These are phyloP conservation scores for Sclerodermus sp. DNA, from an alignment of 2,888 invertebrate genomes.

Conservation along the genomic window DNA sequence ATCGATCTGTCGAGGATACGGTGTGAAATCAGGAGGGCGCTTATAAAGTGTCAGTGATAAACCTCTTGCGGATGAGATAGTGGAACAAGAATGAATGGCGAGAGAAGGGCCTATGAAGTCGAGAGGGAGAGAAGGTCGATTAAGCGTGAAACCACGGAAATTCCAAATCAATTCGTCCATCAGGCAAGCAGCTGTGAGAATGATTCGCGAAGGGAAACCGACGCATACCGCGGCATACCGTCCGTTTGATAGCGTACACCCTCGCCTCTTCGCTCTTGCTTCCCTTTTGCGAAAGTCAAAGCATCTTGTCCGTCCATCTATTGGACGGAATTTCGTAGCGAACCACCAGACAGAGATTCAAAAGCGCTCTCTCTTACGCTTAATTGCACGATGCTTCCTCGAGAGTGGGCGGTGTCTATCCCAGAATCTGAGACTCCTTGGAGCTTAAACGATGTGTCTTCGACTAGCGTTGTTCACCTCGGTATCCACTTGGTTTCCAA, in stretches of 20 bases:
- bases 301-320: slow-evolving; percentile 35
- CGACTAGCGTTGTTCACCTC: not conserved
- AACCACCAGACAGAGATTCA: slow-evolving; percentile 18
- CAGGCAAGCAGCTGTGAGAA: slow-evolving; percentile 25
- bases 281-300: slow-evolving; percentile 33
- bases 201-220: slow-evolving; percentile 22
- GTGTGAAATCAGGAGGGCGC: slow-evolving; percentile 20
- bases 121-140: slow-evolving; percentile 28
- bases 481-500: not conserved
- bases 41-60: slow-evolving; percentile 34
- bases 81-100: slow-evolving; percentile 6
- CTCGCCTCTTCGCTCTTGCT: slow-evolving; percentile 19
- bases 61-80: slow-evolving; percentile 31
- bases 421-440: slow-evolving; percentile 26
- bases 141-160: slow-evolving; percentile 44
- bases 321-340: slow-evolving; percentile 36
- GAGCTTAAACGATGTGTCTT: slow-evolving; percentile 8
- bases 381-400: slow-evolving; percentile 29
- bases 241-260: slow-evolving; percentile 50
- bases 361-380: slow-evolving; percentile 25
- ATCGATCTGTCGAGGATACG: slow-evolving; percentile 16
- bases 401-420: slow-evolving; percentile 24
- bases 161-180: slow-evolving; percentile 50
- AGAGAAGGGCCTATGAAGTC: not conserved
- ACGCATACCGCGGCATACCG: slow-evolving; percentile 42